Evolutionary conservation across 1,140 invertebrate species (phyloP), one percentile per base, ranked within the genome.

Genomic region (Lepidotrigona ventralis): DNA sequence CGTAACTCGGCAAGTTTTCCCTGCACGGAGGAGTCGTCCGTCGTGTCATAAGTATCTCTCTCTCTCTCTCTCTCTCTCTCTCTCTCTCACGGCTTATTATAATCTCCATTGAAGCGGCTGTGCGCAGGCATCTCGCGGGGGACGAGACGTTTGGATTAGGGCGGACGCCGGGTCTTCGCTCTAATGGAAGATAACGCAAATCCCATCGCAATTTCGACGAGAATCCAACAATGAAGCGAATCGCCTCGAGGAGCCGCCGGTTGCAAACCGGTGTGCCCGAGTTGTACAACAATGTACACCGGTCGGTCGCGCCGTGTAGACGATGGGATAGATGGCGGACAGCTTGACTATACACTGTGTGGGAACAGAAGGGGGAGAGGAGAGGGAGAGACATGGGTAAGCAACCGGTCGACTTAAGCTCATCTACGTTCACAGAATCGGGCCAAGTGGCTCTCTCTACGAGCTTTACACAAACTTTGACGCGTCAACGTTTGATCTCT

Each of bases 161-260:
- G 54, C 54, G 21, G n/a, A 23, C 9, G 12, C 26, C 8, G 21
- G 53, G 23, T 51, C 70, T 71, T 26, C 29, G 29, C 19, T 58
- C 60, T 75, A 85, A 76, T 73, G 78, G 66, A 63, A 85, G 83
- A 86, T 86, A 85, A 78, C 78, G 72, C 72, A 84, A 81, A 83
- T 84, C 84, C 77, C 84, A 29, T 68, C 81, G 70, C 81, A 81
- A 85, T 76, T 73, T 39, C n/a, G 72, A 77, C 69, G 71, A 70
- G 77, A 78, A 85, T 85, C 78, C 83, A 81, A 86, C 85, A 86
- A 86, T 86, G 84, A 86, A 58, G 83, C 73, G 39, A 75, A 86
- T 26, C 70, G 83, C 78, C 83, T 81, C 39, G 73, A 86, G 83
- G 78, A 81, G 54, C 56, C 23, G 60, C 33, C 73, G 29, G 58